Percentiles rank a stretch among this genome's conserved stretches.
These are phyloP conservation scores for Trissolcus basalis DNA, from an alignment of 1,140 invertebrate species.

Conservation along the genomic window DNA sequence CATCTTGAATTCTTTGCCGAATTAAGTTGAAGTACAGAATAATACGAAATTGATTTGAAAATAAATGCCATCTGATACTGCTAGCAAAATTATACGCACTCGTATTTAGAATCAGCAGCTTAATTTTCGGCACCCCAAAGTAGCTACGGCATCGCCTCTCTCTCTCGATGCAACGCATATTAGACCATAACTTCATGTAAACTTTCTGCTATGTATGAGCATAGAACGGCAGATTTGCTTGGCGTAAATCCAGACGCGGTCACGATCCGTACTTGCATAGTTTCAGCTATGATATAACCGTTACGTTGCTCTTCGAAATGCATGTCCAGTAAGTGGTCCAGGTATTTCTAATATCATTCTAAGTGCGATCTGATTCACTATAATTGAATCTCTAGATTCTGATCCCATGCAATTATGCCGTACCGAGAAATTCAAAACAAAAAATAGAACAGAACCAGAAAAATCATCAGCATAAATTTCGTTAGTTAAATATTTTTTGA, in stretches of 20 bases:
- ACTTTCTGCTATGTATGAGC: constrained; percentile 36
- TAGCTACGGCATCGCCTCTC: constrained; percentile 8
- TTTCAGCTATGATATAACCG: constrained; percentile 53
- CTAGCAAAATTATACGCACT: constrained; percentile 47
- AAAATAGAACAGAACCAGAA: too few species aligned
- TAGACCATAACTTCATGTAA: constrained; percentile 25
- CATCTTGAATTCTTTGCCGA: neutral
- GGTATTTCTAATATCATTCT: constrained; percentile 51
- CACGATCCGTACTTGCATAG: constrained; percentile 53
- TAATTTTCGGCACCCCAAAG: constrained; percentile 63
- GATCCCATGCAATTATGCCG: neutral
- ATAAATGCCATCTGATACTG: too few species aligned
- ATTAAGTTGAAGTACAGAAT: too few species aligned
- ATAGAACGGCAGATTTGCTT: constrained; percentile 57
- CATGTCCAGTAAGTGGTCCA: constrained; percentile 46
- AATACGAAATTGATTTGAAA: too few species aligned
- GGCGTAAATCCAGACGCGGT: constrained; percentile 60
- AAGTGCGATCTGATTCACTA: constrained; percentile 16
- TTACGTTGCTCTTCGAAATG: constrained; percentile 33
- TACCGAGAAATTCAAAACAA: too few species aligned
- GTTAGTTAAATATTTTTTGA: too few species aligned
- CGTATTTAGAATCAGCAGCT: constrained; percentile 65
- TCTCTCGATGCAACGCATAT: constrained; percentile 13
- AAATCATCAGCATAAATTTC: too few species aligned
- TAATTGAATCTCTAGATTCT: constrained; percentile 15